Evolutionary conservation across 2,888 invertebrate species (phyloP), one percentile per base, ranked within the genome.

Genomic region (Augiades crinisus): DNA sequence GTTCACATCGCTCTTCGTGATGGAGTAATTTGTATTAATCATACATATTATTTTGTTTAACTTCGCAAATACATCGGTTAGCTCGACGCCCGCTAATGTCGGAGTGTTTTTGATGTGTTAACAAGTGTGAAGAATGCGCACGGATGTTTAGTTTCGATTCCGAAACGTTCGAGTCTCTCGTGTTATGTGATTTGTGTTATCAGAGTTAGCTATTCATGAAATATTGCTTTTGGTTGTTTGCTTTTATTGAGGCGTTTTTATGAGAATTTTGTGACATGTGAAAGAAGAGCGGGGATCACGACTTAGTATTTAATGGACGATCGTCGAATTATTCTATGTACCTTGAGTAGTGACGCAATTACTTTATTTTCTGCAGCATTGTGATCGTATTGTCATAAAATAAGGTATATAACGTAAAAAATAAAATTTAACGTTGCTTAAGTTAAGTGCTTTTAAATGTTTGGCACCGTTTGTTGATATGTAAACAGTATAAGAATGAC

Each of bases 21-120:
- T 49, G 6, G 19, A 44, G 12, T 55, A 43, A 44, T 57, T 57
- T 50, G 19, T 19, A 30, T 43, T 22, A 40, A 40, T 31, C 21
- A 49, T 17, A 41, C 14, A 5, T 49, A n/a, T n/a, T n/a, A n/a
- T n/a, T n/a, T 33, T 41, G 34, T 49, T 49, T 33, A 22, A 24
- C 7, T 17, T 49, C 33, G 41, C 49, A 49, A 34, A 40, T 24
- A 38, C 19, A 21, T 47, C 31, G 10, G 21, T 47, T 31, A 31
- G 31, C 30, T 21, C 7, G 21, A 2, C 17, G 7, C 1, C 19
- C 22, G 30, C 43, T 41, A 41, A 31, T 31, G 17, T 19, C n/a
- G 6, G 30, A 43, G 22, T 34, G 24, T 49, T 40, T 41, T 24
- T 16, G 30, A 45, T 22, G 33, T 49, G 41, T 34, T 41, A 49